Evolutionary conservation across 2,888 invertebrate species (phyloP).

Genomic region (Ephialtes manifestator): DNA sequence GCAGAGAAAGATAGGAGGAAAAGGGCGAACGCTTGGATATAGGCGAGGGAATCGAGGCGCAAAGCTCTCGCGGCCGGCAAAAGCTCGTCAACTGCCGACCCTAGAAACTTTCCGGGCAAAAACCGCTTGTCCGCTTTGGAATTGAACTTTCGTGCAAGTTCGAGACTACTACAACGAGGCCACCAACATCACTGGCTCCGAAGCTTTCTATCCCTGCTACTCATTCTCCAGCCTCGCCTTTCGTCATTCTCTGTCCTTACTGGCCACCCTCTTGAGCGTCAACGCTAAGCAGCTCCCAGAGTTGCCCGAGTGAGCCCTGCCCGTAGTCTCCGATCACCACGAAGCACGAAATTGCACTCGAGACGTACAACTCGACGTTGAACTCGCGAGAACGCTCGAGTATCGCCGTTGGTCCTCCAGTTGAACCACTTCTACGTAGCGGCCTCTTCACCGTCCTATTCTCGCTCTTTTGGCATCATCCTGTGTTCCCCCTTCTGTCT

Average conservation of each 20-base stretch:
- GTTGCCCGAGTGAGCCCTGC: conserved; percentile 50
- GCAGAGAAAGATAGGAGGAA: conserved; percentile 13
- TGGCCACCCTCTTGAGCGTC: conserved; percentile 55
- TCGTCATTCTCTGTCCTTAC: conserved; percentile 40
- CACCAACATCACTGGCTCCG: conserved; percentile 48
- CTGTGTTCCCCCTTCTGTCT: conserved; percentile 12
- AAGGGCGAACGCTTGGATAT: conserved; percentile 11
- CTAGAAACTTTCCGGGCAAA: conserved; percentile 66
- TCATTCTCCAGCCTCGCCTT: conserved; percentile 41
- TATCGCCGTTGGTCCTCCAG: conserved; percentile 51
- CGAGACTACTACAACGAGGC: conserved; percentile 46
- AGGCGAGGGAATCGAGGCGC: conserved; percentile 35
- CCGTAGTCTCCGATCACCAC: conserved; percentile 72
- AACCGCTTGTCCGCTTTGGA: conserved; percentile 60
- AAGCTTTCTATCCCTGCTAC: conserved; percentile 54
- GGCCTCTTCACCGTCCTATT: conserved; percentile 11
- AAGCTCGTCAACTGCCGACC: conserved; percentile 62
- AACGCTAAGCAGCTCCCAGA: conserved; percentile 26
- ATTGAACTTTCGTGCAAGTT: conserved; percentile 69
- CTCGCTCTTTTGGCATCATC: neutral
- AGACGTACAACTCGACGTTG: conserved; percentile 65
- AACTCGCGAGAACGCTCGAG: conserved; percentile 65
- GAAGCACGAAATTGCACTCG: conserved; percentile 75
- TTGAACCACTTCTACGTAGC: conserved; percentile 23
- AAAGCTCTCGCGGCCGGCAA: conserved; percentile 58